Evolutionary conservation across 2,797 vertebrate genomes (phyloP), one percentile per base, ranked within the genome.

Genomic region (Enteromius thamalakanensis): DNA sequence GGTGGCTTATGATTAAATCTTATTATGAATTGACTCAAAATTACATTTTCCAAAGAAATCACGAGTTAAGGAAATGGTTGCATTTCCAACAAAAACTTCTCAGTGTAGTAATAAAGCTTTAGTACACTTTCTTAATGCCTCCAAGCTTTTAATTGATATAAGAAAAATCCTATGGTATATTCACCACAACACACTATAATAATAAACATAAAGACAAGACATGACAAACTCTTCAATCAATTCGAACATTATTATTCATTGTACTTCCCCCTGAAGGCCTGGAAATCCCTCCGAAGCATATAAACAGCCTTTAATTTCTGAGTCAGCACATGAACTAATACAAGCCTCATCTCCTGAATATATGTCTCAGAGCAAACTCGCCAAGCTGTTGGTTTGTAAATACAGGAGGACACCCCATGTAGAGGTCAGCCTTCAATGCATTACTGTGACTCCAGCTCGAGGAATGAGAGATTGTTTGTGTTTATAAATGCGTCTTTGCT

Each of bases 161-260:
- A 47, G 12, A 58, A 81, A 29, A 40, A 8, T 40, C 37, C 37
- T 40, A 40, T 40, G 37, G 37, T 40, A 40, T 9, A 40, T 40
- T 40, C 37, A 40, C 7, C 37, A 40, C 55, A 78, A 7, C 37
- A 42, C 19, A 62, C 79, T 40, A 40, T 69, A 32, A 37, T 45
- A 29, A 45, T 29, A 15, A 65, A 64, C 79, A 67, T 77, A 76
- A 51, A 79, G 51, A 26, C 42, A 29, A 67, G 75, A 75, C 49
- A 89, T 53, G 87, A 87, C 85, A 87, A 88, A 84, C 71, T 86
- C 83, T 89, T 88, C 88, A 94, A 92, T 93, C 92, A 93, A 91
- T 91, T 91, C 72, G 78, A 87, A 84, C 76, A 75, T 84, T 91
- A 84, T 89, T 85, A 82, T 90, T 91, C 91, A 88, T 86, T 87